Evolutionary conservation across 2,888 invertebrate genomes (phyloP), one percentile per base, ranked within the genome.

Genomic region (Ethmia dodecea): DNA sequence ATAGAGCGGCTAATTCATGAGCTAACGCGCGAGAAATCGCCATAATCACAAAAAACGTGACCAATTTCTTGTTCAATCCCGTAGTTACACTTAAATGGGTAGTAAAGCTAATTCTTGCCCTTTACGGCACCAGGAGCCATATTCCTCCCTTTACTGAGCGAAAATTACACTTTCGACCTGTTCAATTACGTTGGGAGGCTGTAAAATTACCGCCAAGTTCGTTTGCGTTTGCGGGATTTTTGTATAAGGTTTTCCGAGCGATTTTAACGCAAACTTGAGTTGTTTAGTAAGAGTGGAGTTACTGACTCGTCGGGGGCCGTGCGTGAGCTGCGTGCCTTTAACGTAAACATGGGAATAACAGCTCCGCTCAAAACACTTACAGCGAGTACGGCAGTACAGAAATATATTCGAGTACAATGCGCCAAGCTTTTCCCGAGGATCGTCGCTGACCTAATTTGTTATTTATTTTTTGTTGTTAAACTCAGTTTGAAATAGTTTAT

Each of bases 261-360:
- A 27, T 31, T 42, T 26, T 35, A 47, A 47, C 46, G 45, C 45
- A 39, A 50, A 50, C 47, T 35, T 28, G 34, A 20, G 38, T 26
- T 42, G 49, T 44, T 37, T 33, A 18, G 28, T 8, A 9, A 18
- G 38, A 36, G 37, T 26, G 29, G n/a, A 8, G 8, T 3, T 29
- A 16, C 16, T 6, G 29, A 29, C 11, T 16, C 14, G 29, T 11
- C 5, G 26, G 6, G 16, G 16, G 16, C 4, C 10, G 59, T 65
- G 69, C 66, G 67, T 61, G 63, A 38, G 56, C 57, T 58, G 67
- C 80, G 80, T 79, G 80, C 74, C 53, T 49, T 40, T 40, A 64
- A 57, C 43, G 63, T 78, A 79, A 80, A 79, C 71, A 80, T 42
- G 55, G 52, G 53, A 68, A 67, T 58, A 62, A 66, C 64, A 64